Conservation (phyloP, 1,140 invertebrate species). For the Penaeus chinensis region DNA sequence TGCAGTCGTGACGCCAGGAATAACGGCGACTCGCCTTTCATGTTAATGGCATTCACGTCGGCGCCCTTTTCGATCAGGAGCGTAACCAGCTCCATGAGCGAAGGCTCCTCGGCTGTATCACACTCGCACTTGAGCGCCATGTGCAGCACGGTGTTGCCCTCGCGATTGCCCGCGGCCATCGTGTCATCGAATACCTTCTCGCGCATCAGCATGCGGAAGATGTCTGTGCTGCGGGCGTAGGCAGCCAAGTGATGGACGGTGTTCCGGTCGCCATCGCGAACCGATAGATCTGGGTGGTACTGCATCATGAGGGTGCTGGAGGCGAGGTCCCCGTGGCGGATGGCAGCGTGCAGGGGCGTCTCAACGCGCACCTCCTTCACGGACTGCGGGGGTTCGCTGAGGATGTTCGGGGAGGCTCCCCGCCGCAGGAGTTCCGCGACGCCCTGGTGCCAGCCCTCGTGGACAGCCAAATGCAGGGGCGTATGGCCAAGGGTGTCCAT, state of each 20-base stretch:
- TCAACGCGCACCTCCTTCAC: conserved; percentile 41
- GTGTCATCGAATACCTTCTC: conserved; percentile 5
- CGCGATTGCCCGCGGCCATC: conserved; percentile 5
- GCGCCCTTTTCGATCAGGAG: conserved; percentile 31
- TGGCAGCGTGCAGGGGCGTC: conserved; percentile 41
- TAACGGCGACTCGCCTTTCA: conserved; percentile 34
- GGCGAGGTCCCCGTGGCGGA: conserved; percentile 22
- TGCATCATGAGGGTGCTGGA: conserved; percentile 5
- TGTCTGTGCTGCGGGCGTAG: conserved; percentile 14
- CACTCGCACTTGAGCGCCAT: conserved; percentile 26
- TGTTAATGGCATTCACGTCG: conserved; percentile 39
- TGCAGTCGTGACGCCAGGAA: conserved; percentile 45
- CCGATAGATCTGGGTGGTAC: conserved; percentile 27
- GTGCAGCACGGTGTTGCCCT: conserved; percentile 46
- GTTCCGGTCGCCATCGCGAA: conserved; percentile 33
- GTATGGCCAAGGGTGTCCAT: conserved; percentile 2
- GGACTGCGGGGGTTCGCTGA: neutral
- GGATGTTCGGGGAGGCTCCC: conserved; percentile 42
- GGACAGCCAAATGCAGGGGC: conserved; percentile 17
- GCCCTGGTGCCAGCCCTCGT: conserved; percentile 27
- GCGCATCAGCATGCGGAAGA: conserved; percentile 24
- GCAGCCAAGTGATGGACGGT: conserved; percentile 54
- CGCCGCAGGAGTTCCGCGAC: conserved; percentile 23
- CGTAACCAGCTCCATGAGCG: conserved; percentile 14
- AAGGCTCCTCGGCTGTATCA: conserved; percentile 25